Conservation (phyloP, 2,113 vertebrate genomes). For the Pelvicachromis taeniatus region DNA sequence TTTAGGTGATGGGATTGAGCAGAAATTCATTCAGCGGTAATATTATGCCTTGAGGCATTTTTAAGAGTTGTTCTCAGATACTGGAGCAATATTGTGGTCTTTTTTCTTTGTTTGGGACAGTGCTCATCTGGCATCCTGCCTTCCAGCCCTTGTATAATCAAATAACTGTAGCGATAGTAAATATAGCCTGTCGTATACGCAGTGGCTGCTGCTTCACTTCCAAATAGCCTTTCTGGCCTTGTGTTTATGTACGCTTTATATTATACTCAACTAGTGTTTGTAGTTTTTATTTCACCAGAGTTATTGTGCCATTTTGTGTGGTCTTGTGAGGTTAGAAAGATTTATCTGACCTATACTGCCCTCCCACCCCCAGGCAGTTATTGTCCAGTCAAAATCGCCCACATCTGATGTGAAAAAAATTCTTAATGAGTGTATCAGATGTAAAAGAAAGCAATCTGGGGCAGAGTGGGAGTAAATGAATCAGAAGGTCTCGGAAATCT, state of each 20-base stretch:
- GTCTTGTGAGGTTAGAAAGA: background rate
- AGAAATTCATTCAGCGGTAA: slow-evolving; percentile 10
- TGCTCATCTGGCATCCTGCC: slow-evolving; percentile 11
- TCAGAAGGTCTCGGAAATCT: background rate
- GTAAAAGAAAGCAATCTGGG: background rate
- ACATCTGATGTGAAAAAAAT: background rate
- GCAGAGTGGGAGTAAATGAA: background rate
- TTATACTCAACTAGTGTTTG: background rate
- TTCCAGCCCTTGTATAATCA: slow-evolving; percentile 22
- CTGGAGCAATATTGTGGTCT: slow-evolving; percentile 26
- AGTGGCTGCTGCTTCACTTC: background rate
- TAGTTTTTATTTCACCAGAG: background rate
- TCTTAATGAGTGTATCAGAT: background rate
- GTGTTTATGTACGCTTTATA: background rate
- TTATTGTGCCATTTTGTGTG: background rate
- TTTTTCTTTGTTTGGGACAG: slow-evolving; percentile 32
- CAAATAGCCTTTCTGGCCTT: background rate
- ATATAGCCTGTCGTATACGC: background rate
- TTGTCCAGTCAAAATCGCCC: background rate
- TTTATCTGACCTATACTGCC: background rate
- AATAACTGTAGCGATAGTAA: slow-evolving; percentile 13
- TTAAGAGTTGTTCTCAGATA: slow-evolving; percentile 29
- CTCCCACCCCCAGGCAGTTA: background rate
- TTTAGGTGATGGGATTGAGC: slow-evolving; percentile 21
- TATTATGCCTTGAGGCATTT: slow-evolving; percentile 4